Base-by-base conservation (phyloP, 2,888 invertebrate genomes). In the Lasioglossum leucozonium region DNA sequence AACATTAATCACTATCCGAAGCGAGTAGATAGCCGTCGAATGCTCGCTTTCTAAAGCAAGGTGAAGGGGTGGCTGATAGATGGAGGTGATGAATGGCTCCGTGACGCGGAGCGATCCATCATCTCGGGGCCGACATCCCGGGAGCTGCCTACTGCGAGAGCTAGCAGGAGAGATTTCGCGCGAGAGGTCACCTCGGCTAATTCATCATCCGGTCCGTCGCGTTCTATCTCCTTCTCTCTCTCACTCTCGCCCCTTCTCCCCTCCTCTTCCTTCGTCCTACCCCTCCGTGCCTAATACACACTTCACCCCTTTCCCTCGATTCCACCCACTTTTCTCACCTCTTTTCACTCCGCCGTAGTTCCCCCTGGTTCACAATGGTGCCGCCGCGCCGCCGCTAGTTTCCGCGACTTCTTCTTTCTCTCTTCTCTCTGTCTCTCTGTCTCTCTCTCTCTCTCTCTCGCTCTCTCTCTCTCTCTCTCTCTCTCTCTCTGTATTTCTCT, bases 41-140 rank as follows among this genome's bases (percentile, higher is more conserved):
- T 93, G 93, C 91, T 94, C 93, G 93, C 94, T 94, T 94, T 94
- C 94, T 92, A 92, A 93, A 93, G 94, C 93, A 94, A 94, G 93
- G 92, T 93, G 93, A 92, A 93, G 94, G 93, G 92, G 92, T 92
- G 93, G 89, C 92, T 93, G 94, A 94, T 94, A 94, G 95, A 94
- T 94, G 94, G 93, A 94, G 94, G 94, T 95, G 95, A 95, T 95
- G 95, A 94, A 95, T 95, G 94, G 94, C 93, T 94, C 93, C 94
- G 93, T 93, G 94, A 94, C 94, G 93, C 92, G 88, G 88, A 90
- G 90, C 93, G 93, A 95, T 95, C 94, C 94, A 94, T 95, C 95
- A 95, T 94, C 94, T 92, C 90, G 88, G 89, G 87, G 88, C 90
- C 92, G 92, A 92, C 93, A 92, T 93, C 93, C 92, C 92, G 90